Evolutionary conservation across 1,140 invertebrate genomes (phyloP).

Genomic region (Lerema accius): DNA sequence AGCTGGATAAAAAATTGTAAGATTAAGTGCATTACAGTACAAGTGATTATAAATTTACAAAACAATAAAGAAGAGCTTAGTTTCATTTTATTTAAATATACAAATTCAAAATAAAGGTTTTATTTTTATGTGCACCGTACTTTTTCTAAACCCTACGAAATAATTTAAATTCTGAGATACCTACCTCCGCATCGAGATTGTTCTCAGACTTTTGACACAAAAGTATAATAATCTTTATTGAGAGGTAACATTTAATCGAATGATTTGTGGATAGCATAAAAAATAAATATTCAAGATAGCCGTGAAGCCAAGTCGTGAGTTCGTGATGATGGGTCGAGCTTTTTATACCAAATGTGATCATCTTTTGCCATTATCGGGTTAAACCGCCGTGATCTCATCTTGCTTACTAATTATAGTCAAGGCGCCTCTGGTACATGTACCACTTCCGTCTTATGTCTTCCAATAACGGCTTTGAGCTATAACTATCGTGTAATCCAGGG

Average conservation of each 20-base stretch:
- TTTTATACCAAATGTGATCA: slow-evolving; percentile 13
- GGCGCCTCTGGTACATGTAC: slow-evolving; percentile 9
- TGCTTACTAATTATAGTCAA: slow-evolving; percentile 15
- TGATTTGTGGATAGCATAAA: slow-evolving; percentile 8
- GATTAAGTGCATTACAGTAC: too few relatives aligned
- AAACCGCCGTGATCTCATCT: slow-evolving; percentile 24
- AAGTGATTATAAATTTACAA: too few relatives aligned
- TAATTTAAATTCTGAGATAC: too few relatives aligned
- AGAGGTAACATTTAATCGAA: slow-evolving; percentile 1
- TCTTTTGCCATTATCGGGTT: slow-evolving; percentile 5
- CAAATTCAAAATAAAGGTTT: too few relatives aligned
- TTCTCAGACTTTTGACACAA: slow-evolving; percentile 4
- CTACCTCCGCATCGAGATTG: too few relatives aligned
- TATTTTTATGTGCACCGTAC: too few relatives aligned
- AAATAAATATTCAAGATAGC: slow-evolving; percentile 2
- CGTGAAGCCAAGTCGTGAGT: slow-evolving; percentile 12
- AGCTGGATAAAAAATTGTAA: too few relatives aligned
- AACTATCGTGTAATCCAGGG: too few relatives aligned
- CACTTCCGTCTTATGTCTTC: neutral
- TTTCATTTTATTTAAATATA: too few relatives aligned
- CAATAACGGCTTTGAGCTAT: too few relatives aligned
- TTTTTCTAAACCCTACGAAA: too few relatives aligned
- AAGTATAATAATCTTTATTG: neutral
- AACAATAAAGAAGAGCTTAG: too few relatives aligned
- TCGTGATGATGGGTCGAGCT: slow-evolving; percentile 18